Evolutionary conservation across 2,113 vertebrate species (phyloP).

Genomic region (Cyrtonyx montezumae): DNA sequence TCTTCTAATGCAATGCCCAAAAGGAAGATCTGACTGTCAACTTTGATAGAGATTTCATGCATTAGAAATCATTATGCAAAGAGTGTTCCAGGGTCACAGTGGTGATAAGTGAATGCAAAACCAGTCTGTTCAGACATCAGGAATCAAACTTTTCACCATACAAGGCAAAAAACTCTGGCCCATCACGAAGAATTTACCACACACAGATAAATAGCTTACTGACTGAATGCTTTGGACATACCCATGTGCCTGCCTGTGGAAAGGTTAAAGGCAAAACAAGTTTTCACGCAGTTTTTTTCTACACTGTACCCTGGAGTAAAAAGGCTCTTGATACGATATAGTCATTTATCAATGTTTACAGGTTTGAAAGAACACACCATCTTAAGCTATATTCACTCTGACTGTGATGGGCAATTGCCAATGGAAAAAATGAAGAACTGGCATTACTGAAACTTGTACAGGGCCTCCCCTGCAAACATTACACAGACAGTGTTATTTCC

Average conservation of each 20-base stretch:
- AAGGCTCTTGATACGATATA: not conserved
- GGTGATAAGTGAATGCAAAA: not conserved
- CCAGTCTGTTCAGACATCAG: not conserved
- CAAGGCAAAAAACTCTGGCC: not conserved
- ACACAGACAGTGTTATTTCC: not conserved
- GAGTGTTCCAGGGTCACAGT: accelerated
- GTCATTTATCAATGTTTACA: not conserved
- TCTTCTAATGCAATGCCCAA: not conserved
- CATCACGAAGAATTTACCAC: not conserved
- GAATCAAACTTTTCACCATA: not conserved
- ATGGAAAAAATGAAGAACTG: not conserved
- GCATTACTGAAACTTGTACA: not conserved
- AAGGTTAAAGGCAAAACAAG: not conserved
- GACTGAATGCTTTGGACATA: accelerated
- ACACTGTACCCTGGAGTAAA: not conserved
- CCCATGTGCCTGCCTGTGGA: accelerated
- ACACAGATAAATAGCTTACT: no score
- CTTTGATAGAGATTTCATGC: not conserved
- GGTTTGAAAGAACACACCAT: not conserved
- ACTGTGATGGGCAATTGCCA: not conserved
- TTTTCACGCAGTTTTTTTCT: not conserved
- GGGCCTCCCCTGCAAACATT: not conserved
- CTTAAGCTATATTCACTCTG: not conserved
- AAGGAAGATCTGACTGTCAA: not conserved
- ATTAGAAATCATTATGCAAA: not conserved